Conservation (phyloP, 2,888 invertebrate species). For the Cryptus armator region DNA sequence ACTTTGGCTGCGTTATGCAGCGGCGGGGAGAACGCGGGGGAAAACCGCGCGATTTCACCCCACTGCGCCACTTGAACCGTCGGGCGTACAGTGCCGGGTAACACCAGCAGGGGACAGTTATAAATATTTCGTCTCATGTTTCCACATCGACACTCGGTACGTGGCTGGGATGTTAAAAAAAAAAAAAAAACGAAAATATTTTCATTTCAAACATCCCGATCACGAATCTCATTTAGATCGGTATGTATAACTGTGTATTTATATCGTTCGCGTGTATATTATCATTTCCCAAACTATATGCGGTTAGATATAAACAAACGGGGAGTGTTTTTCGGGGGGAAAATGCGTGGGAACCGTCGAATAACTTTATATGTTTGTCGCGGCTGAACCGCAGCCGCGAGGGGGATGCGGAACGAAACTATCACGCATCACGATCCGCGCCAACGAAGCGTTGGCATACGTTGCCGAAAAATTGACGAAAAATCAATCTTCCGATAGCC, state of each 20-base stretch:
- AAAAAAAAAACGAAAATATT: background rate
- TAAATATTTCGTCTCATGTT: constrained; percentile 64
- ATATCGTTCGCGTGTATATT: background rate
- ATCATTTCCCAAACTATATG: background rate
- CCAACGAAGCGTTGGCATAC: constrained; percentile 24
- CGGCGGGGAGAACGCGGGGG: constrained; percentile 22
- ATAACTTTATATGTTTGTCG: background rate
- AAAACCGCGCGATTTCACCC: constrained; percentile 41
- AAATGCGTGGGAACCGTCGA: background rate
- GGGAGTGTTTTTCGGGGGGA: background rate
- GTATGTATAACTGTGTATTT: background rate
- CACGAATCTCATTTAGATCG: constrained; percentile 43
- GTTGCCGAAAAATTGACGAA: constrained; percentile 52
- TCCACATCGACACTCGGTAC: constrained; percentile 55
- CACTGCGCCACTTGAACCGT: background rate
- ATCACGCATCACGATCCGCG: background rate
- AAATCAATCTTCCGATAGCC: constrained; percentile 47
- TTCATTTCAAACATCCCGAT: constrained; percentile 41
- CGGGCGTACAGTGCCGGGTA: background rate
- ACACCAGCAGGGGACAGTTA: constrained; percentile 28
- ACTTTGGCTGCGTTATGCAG: constrained; percentile 6
- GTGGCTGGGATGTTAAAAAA: constrained; percentile 44
- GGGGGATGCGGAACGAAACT: background rate
- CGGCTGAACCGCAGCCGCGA: background rate
- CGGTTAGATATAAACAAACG: background rate